A percentile compares a stretch with the other conserved stretches of the same genome.
Evolutionary conservation across 2,113 vertebrate genomes (phyloP).

Genomic region (Edolisoma coerulescens): DNA sequence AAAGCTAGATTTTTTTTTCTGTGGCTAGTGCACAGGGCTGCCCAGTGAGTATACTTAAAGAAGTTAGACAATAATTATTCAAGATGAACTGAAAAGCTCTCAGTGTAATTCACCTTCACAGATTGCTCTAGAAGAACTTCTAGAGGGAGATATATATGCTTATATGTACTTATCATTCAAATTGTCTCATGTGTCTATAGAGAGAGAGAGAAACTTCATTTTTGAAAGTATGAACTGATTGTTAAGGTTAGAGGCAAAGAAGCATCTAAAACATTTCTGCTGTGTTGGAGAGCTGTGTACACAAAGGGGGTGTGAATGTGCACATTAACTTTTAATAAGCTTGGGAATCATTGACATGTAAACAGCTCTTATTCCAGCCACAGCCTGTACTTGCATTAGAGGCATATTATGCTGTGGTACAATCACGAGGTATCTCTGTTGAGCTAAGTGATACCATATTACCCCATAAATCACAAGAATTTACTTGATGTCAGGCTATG

Average conservation of each 20-base stretch:
- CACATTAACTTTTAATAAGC: constrained; percentile 39
- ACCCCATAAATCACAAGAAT: not conserved
- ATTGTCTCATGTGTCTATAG: not conserved
- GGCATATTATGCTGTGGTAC: not conserved
- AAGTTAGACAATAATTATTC: not conserved
- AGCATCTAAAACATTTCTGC: not conserved
- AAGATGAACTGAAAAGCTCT: not conserved
- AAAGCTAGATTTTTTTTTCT: not conserved
- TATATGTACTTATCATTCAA: accelerated
- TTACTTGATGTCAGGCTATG: not conserved
- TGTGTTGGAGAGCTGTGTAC: not conserved
- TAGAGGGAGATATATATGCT: not conserved
- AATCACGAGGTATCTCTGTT: not conserved
- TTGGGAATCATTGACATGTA: constrained; percentile 12
- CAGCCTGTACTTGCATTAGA: not conserved
- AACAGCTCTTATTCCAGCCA: not conserved
- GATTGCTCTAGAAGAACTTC: not conserved
- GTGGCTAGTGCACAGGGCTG: not conserved
- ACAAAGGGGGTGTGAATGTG: not conserved
- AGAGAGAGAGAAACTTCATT: not conserved
- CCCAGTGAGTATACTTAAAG: not conserved
- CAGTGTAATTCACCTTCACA: not conserved
- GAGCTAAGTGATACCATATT: not conserved
- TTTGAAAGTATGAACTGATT: not conserved
- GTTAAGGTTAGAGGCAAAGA: not conserved